phyloP scores from a whole-genome alignment of 1,140 invertebrate species.

The Harpegnathos saltator region DNA sequence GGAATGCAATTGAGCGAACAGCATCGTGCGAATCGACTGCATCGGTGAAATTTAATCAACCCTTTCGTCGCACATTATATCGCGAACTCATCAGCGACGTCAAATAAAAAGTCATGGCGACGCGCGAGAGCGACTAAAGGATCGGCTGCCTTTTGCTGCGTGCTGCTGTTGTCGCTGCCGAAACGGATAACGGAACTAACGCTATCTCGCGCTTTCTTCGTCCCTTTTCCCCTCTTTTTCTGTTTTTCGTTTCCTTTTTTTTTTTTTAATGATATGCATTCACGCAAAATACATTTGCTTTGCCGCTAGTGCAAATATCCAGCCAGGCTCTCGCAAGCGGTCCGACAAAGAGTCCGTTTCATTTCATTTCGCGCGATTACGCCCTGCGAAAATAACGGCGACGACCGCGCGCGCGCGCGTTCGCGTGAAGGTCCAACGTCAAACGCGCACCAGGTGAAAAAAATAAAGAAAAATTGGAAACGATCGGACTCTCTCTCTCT shows the following conservation, averaged over 20 bases:
- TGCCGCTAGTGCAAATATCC: not conserved
- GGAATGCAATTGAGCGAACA: slow-evolving; percentile 25
- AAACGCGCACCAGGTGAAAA: not conserved
- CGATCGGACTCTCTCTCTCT: too few species aligned
- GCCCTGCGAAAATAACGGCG: too few species aligned
- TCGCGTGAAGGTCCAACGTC: not conserved
- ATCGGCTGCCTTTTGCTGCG: not conserved
- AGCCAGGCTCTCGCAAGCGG: too few species aligned
- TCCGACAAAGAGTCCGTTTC: not conserved
- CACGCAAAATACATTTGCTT: slow-evolving; percentile 23
- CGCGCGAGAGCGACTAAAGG: not conserved
- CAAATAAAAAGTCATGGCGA: not conserved
- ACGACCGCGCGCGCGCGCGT: too few species aligned
- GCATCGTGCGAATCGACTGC: slow-evolving; percentile 15
- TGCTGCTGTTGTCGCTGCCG: not conserved
- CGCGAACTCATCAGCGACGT: slow-evolving; percentile 14
- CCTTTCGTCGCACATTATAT: not conserved
- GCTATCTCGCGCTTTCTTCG: too few species aligned
- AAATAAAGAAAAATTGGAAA: not conserved
- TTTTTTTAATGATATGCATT: slow-evolving; percentile 3
- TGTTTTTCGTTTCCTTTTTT: not conserved
- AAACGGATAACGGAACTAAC: slow-evolving; percentile 13
- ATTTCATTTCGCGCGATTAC: not conserved
- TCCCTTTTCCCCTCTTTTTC: not conserved
- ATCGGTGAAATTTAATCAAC: slow-evolving; percentile 26